Base-by-base conservation (phyloP, 2,888 invertebrate genomes). In the Calliphora vomitoria region DNA sequence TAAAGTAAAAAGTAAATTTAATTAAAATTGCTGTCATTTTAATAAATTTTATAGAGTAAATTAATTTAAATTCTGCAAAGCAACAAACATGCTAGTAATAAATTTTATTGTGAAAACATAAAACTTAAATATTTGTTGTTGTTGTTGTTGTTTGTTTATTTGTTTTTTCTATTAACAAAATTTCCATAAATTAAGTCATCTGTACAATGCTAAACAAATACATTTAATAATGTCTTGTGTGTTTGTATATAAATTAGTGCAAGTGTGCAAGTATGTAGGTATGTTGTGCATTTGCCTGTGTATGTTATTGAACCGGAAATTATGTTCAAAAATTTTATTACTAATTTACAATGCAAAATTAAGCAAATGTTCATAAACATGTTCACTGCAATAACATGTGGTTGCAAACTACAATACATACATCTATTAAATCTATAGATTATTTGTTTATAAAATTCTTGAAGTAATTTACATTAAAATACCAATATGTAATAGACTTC, bases 21-120 rank as follows among this genome's bases (percentile, higher is more conserved):
- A 83, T 88, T 86, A 81, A 83, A 83, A 74, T 78, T 83, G 82
- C 83, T 83, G 79, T 78, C 74, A 68, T 44, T 81, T 81, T 80
- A 76, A 88, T 82, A 83, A 82, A 80, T 80, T 72, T 71, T 80
- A 64, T 44, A 80, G 35, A 76, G 80, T 66, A 86, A 81, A 83
- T 79, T 85, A 74, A 80, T 75, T 88, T 66, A 64, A 68, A 68
- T 72, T 64, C 62, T 71, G 10, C 60, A 1, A 25, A 66, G 38
- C 4, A 35, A 15, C 20, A 76, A 76, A 53, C 58, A 75, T 69
- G 68, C 41, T 47, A 71, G 44, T 78, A 53, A 78, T 78, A 83
- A 83, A 83, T 71, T 50, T 18, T 5, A 44, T 8, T 83, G 41
- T 75, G 60, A 69, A 31, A 38, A 55, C 44, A 44, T 44, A 44